These are phyloP conservation scores for Chaunax sp. DNA, from an alignment of 2,797 vertebrate species.

Conservation along the genomic window DNA sequence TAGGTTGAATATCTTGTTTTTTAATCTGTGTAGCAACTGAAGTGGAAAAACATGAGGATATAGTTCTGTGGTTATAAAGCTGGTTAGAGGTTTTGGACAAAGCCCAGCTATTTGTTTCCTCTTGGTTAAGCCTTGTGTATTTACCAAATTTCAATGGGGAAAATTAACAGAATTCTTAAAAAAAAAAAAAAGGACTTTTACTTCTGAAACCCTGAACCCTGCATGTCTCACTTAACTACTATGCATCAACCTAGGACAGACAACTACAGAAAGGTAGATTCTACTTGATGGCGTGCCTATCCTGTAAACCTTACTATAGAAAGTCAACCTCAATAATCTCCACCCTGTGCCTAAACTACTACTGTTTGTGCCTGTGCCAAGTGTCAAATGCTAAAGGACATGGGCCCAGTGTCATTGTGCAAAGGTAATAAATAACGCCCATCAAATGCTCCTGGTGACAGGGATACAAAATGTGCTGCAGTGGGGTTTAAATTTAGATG, in stretches of 20 bases:
- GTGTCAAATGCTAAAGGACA: constrained; percentile 76
- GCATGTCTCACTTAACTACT: not conserved
- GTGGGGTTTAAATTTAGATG: constrained; percentile 79
- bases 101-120: not conserved
- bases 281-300: constrained; percentile 19
- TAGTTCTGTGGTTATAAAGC: not conserved
- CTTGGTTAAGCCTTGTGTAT: not conserved
- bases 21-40: not conserved
- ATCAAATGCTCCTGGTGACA: constrained; percentile 62
- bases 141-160: not conserved
- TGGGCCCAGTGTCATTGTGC: constrained; percentile 63
- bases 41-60: not conserved
- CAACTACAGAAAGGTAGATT: constrained; percentile 13
- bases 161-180: not conserved
- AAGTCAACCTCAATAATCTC: constrained; percentile 4
- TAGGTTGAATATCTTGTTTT: not conserved
- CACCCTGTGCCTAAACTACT: constrained; percentile 11
- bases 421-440: constrained; percentile 75
- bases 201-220: not conserved
- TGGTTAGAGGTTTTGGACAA: not conserved
- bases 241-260: constrained; percentile 10
- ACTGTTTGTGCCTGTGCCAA: constrained; percentile 40
- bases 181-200: not conserved
- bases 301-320: constrained; percentile 5
- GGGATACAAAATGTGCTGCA: constrained; percentile 73